phyloP scores from a whole-genome alignment of 2,888 invertebrate genomes.

The Tetheella fluctuosa region DNA sequence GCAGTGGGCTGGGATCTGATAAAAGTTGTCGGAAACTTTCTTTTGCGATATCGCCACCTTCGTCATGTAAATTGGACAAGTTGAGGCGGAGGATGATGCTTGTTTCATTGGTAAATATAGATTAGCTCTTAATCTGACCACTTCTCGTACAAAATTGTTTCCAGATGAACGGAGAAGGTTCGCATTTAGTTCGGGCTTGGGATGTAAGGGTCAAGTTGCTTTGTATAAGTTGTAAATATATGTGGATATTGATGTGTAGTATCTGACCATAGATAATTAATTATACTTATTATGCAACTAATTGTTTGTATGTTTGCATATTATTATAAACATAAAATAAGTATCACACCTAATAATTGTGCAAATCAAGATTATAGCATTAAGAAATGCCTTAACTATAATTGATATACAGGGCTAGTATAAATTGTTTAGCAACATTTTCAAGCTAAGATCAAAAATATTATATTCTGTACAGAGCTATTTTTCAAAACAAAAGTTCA shows the following conservation, averaged over 20 bases:
- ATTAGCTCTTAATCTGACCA: slow-evolving; percentile 72
- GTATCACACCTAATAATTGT: background rate
- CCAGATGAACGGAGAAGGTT: slow-evolving; percentile 44
- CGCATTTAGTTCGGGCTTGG: slow-evolving; percentile 17
- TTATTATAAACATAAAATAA: background rate
- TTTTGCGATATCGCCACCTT: slow-evolving; percentile 81
- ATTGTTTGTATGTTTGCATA: background rate
- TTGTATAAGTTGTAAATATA: slow-evolving; percentile 1
- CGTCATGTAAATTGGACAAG: slow-evolving; percentile 83
- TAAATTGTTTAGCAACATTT: too few relatives aligned
- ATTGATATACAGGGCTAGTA: too few relatives aligned
- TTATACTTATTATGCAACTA: background rate
- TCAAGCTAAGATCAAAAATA: too few relatives aligned
- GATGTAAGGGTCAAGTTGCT: slow-evolving; percentile 26
- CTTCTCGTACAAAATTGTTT: slow-evolving; percentile 65
- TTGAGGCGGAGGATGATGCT: slow-evolving; percentile 70
- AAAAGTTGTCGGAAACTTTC: slow-evolving; percentile 80
- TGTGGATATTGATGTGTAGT: background rate
- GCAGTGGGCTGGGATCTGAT: slow-evolving; percentile 77
- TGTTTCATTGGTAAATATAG: slow-evolving; percentile 75
- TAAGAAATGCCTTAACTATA: too few relatives aligned
- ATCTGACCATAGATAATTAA: background rate
- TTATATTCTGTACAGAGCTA: too few relatives aligned
- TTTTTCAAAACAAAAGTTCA: too few relatives aligned
- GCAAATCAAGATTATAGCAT: too few relatives aligned